Base-by-base conservation (phyloP, 2,888 invertebrate species). In the Drosophila quinaria region DNA sequence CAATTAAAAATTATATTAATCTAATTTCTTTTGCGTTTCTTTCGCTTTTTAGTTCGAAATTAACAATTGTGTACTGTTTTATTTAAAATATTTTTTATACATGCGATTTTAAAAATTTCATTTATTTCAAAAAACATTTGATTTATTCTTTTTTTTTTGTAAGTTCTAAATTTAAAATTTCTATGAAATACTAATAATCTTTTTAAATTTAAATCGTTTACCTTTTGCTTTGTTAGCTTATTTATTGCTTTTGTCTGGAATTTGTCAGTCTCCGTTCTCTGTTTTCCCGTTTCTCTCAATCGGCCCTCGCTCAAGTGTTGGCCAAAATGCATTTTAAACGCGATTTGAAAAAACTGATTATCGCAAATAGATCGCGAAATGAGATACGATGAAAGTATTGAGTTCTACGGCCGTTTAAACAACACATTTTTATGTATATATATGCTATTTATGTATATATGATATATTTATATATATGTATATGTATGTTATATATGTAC, bases 331-430 rank as follows among this genome's bases (percentile, higher is more conserved):
- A 78, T 87, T 92, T 92, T 90, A 92, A 92, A 85, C 92, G 92
- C 86, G 92, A 92, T 81, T 92, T 92, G 81, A 92, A 92, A 81
- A 92, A 91, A 80, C 91, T 91, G 80, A 92, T 92, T 75, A 87
- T 90, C 72, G 90, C 91, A 87, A 91, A 92, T 67, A 89, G 88
- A 88, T 92, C 91, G 89, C 92, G 92, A 90, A 91, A 91, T 78
- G 91, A 91, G 80, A 91, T 88, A 66, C 90, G 90, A 91, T 91
- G 62, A 75, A 85, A 86, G 74, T 79, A 65, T 51, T 81, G 73
- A 67, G 78, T 71, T 86, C 88, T 91, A 72, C 87, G 81, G 64
- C 81, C 85, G 85, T 89, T 80, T 80, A 91, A 90, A 90, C 91
- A 90, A 90, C 91, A 90, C 92, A 92, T 92, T 87, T 78, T 81